Conservation (phyloP, 2,113 vertebrate genomes). For the Sula dactylatra region DNA sequence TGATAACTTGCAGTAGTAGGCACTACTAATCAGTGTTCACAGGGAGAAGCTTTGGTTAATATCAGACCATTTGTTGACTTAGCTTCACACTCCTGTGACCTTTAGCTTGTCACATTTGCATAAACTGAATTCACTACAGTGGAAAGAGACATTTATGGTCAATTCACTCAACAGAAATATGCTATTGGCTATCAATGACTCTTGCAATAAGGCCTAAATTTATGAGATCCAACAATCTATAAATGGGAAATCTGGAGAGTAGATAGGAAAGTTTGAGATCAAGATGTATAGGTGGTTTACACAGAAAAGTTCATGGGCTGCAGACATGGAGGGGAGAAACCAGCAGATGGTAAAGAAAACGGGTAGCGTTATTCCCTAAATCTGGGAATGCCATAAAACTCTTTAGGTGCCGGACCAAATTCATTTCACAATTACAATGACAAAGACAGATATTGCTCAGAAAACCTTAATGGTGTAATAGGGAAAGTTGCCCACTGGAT, state of each 20-base stretch:
- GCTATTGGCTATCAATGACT: neutral
- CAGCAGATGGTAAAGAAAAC: neutral
- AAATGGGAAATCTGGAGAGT: neutral
- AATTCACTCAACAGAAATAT: neutral
- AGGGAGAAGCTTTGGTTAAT: neutral
- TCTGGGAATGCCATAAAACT: neutral
- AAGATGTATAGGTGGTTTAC: neutral
- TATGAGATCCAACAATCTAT: neutral
- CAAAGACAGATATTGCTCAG: neutral
- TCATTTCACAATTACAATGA: neutral
- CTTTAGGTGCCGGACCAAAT: neutral
- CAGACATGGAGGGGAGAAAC: neutral
- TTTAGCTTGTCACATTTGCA: conserved; percentile 53
- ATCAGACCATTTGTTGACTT: neutral
- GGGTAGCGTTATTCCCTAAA: neutral
- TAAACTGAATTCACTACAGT: conserved; percentile 8
- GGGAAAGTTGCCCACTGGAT: neutral
- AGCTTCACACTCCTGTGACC: conserved; percentile 34
- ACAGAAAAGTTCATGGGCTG: neutral
- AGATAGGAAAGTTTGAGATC: neutral
- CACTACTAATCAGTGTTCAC: conserved; percentile 63
- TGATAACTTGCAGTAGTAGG: conserved; percentile 65
- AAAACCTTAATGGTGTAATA: neutral
- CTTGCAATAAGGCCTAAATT: neutral
- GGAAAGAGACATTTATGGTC: neutral